Percentiles rank a stretch among this genome's conserved stretches.
phyloP scores from a whole-genome alignment of 1,140 invertebrate genomes.

The Holcopasites calliopsidis region DNA sequence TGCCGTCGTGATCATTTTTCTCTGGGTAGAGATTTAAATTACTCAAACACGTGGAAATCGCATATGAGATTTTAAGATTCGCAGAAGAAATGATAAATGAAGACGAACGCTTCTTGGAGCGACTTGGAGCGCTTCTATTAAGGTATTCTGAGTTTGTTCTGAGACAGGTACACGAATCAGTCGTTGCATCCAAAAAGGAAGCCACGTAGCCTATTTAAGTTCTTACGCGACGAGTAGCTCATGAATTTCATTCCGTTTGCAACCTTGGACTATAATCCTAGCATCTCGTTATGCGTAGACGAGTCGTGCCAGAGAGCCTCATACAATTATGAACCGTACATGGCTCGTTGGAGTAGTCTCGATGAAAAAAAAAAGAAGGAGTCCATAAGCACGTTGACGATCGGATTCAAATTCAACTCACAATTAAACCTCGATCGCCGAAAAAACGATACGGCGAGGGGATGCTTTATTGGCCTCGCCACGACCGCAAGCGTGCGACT shows the following conservation, averaged over 20 bases:
- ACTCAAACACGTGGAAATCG: too few species aligned
- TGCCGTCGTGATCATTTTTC: not conserved
- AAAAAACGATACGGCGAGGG: conserved; percentile 45
- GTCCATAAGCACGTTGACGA: not conserved
- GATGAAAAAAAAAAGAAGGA: conserved; percentile 25
- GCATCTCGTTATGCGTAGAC: conserved; percentile 23
- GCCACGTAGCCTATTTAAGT: not conserved
- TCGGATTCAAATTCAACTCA: conserved; percentile 50
- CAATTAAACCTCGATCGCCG: conserved; percentile 38
- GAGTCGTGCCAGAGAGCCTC: not conserved
- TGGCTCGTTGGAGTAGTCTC: not conserved
- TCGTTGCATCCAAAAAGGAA: not conserved
- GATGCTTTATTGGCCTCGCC: conserved; percentile 33
- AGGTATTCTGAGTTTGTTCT: too few species aligned
- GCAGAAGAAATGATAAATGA: too few species aligned
- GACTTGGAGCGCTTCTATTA: too few species aligned
- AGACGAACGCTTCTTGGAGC: too few species aligned
- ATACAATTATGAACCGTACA: conserved; percentile 23
- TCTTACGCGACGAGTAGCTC: conserved; percentile 4
- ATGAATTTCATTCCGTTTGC: not conserved
- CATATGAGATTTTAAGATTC: too few species aligned
- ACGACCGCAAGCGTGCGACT: not conserved
- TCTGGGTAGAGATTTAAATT: too few species aligned
- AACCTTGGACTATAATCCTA: not conserved
- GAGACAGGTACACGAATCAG: not conserved